Base-by-base conservation (phyloP, 2,888 invertebrate genomes). In the Coremacera marginata region DNA sequence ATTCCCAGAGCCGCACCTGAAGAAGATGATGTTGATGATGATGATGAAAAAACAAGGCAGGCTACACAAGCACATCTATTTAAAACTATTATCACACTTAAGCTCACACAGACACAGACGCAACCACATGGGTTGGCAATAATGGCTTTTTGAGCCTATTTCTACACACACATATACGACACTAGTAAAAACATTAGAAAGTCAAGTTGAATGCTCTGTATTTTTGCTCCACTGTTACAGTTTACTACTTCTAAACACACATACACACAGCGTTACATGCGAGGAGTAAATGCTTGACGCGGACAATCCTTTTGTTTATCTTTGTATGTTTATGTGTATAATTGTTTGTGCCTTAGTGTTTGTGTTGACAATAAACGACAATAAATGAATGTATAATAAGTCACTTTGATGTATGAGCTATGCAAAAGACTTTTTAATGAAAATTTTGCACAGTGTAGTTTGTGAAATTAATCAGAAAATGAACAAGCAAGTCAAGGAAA, bases 371-470 rank as follows among this genome's bases (percentile, higher is more conserved):
- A 75, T 75, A 68, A 75, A 67, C 57, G 68, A 68, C 75, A 75
- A 75, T 75, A 75, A 75, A 75, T 73, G 68, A 74, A 68, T 74
- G 76, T 49, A 70, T 76, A 76, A 76, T 76, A 72, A 76, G 76
- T 76, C 76, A 76, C 75, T 27, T 34, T 72, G 77, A 67, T 72
- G 51, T 57, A 74, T 75, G 71, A 19, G 65, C 67, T 60, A 78
- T 75, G 78, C 67, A 71, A 75, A 75, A 25, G 51, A 70, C 27
- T 51, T 67, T 70, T 74, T 62, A 77, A 77, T 77, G 67, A 74
- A 77, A 77, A 62, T 68, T 49, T 68, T 51, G 51, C 68, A 49
- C 51, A 68, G 68, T 68, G 68, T 51, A 68, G 51, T 22, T 37
- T 14, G 67, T 22, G 34, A 27, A 9, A 14, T 60, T 60, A 22